phyloP scores from a whole-genome alignment of 2,113 vertebrate genomes.

The Calidris pugnax region DNA sequence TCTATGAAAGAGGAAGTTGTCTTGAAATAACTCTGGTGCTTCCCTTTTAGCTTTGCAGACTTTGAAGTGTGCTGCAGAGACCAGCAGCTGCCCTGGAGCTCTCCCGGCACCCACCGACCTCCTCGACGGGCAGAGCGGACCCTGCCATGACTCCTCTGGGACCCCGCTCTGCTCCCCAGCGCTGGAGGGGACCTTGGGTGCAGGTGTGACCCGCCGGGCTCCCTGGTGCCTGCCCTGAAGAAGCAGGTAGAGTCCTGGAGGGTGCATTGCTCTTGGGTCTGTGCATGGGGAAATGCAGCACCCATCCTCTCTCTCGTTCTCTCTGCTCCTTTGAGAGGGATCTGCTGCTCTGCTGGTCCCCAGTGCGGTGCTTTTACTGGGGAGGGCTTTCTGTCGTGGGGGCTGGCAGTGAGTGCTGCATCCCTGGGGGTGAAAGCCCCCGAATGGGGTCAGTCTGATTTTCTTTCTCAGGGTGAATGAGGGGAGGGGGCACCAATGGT shows the following conservation, averaged over 20 bases:
- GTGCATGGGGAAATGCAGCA: accelerated
- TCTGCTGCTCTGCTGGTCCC: not conserved
- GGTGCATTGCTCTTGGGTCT: accelerated
- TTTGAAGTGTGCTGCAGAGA: not conserved
- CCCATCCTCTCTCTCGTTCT: not conserved
- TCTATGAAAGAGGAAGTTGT: conserved; percentile 14
- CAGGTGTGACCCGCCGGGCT: not conserved
- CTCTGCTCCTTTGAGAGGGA: not conserved
- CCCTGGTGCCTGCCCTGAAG: not conserved
- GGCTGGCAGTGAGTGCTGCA: not conserved
- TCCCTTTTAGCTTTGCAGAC: not conserved
- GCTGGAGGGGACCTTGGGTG: not conserved
- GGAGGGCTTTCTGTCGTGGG: not conserved
- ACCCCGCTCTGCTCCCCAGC: accelerated
- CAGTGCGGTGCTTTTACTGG: not conserved
- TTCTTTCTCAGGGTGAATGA: not conserved
- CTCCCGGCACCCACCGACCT: not conserved
- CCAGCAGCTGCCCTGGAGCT: not conserved
- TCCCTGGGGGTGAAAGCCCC: not conserved
- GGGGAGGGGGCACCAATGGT: not conserved
- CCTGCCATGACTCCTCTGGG: not conserved
- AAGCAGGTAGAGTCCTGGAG: not conserved
- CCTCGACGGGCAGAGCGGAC: not conserved
- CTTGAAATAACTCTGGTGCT: conserved; percentile 30
- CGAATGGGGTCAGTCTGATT: accelerated